Conservation (phyloP, 2,888 invertebrate species). For the Campopleginae sp. region DNA sequence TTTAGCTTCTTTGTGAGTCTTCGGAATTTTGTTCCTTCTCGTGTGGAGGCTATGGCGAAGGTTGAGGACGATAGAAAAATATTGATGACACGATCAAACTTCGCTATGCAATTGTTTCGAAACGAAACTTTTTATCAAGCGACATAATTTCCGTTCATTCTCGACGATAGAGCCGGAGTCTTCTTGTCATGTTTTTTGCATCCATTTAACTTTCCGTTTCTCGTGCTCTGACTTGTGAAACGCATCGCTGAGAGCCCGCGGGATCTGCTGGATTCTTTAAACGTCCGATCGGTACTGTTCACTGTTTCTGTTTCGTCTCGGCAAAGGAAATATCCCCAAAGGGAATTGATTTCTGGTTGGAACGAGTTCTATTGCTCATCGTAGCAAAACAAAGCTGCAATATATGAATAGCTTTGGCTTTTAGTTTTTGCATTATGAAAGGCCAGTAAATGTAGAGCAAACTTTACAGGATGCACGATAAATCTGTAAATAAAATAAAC, state of each 20-base stretch:
- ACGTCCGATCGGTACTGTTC: neutral
- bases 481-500: too few species aligned
- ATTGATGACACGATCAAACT: neutral
- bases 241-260: neutral
- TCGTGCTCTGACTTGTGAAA: neutral
- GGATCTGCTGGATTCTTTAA: neutral
- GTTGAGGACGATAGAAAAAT: neutral
- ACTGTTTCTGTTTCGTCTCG: neutral
- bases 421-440: neutral
- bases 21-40: neutral
- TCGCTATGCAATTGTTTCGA: neutral
- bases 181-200: neutral
- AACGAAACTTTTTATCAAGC: neutral
- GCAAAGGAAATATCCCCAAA: neutral
- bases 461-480: neutral
- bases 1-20: slow-evolving; percentile 10
- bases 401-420: neutral
- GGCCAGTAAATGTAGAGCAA: neutral
- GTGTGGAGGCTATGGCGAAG: neutral
- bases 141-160: neutral
- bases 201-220: neutral
- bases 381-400: neutral
- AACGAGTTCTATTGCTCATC: neutral
- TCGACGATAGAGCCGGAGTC: neutral
- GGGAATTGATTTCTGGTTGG: neutral